Conservation (phyloP, 2,113 vertebrate species). For the Miniopterus natalensis region DNA sequence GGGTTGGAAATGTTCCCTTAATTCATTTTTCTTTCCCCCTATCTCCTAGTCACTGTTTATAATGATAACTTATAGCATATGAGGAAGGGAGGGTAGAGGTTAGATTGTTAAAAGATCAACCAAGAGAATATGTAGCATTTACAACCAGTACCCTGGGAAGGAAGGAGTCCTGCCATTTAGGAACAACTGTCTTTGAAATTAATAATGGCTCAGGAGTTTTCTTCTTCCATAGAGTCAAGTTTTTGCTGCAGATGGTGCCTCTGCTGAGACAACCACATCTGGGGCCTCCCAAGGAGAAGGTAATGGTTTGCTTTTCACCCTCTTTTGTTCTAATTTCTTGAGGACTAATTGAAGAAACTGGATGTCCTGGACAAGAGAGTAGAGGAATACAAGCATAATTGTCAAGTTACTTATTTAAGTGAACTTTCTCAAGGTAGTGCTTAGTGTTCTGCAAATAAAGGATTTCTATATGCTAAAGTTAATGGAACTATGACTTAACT, state of each 20-base stretch:
- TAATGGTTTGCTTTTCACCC: conserved; percentile 78
- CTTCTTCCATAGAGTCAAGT: conserved; percentile 91
- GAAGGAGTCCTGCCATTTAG: not conserved
- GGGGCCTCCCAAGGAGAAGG: conserved; percentile 95
- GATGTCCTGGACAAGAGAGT: not conserved
- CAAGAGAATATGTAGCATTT: conserved; percentile 44
- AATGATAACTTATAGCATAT: conserved; percentile 6
- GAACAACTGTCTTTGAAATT: conserved; percentile 33
- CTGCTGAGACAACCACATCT: conserved; percentile 92
- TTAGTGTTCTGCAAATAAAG: not conserved
- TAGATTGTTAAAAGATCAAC: conserved; percentile 6
- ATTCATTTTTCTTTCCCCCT: not conserved
- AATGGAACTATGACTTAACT: conserved; percentile 31
- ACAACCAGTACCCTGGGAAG: not conserved
- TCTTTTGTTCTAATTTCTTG: conserved; percentile 47
- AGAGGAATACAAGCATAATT: not conserved
- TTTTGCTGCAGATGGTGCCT: conserved; percentile 93
- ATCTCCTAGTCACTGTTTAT: conserved; percentile 18
- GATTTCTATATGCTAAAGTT: not conserved
- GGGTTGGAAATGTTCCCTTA: conserved; percentile 48
- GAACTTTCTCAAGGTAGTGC: not conserved
- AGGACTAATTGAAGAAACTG: conserved; percentile 5
- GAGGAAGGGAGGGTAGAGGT: not conserved
- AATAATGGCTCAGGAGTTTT: conserved; percentile 23
- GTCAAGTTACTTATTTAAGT: not conserved